Evolutionary conservation across 2,113 vertebrate species (phyloP).

Genomic region (Hipposideros armiger): DNA sequence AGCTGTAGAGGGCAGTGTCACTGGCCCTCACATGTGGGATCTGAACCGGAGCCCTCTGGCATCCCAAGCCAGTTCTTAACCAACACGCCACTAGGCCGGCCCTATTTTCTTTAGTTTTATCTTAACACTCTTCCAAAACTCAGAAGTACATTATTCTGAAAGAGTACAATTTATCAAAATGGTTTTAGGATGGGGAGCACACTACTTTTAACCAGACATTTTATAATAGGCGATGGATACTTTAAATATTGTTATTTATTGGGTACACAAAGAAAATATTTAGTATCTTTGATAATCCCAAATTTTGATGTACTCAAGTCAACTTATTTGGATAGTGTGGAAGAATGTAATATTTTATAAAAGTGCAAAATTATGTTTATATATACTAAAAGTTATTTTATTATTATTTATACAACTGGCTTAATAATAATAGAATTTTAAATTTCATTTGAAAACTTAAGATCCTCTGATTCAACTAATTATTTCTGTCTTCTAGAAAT

Average conservation of each 20-base stretch:
- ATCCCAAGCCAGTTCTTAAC: no score
- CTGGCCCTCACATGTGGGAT: no score
- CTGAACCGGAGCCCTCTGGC: no score
- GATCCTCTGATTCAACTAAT: neutral
- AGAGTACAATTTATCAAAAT: neutral
- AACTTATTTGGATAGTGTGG: neutral
- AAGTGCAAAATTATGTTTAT: neutral
- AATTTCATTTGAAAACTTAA: conserved; percentile 5
- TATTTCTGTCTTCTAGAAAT: neutral
- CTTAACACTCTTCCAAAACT: neutral
- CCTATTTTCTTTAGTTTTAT: neutral
- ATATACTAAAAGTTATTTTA: neutral
- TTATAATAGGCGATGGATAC: neutral
- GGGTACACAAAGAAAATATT: neutral
- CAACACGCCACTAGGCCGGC: no score
- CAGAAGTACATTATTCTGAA: neutral
- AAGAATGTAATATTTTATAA: neutral
- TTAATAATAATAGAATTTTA: neutral
- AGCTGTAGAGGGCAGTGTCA: no score
- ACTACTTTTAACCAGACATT: neutral
- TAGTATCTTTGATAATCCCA: neutral
- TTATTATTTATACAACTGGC: neutral
- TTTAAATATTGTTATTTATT: neutral
- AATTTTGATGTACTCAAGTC: neutral
- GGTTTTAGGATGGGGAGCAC: neutral